phyloP scores from a whole-genome alignment of 2,113 vertebrate genomes.

The Scomber colias region DNA sequence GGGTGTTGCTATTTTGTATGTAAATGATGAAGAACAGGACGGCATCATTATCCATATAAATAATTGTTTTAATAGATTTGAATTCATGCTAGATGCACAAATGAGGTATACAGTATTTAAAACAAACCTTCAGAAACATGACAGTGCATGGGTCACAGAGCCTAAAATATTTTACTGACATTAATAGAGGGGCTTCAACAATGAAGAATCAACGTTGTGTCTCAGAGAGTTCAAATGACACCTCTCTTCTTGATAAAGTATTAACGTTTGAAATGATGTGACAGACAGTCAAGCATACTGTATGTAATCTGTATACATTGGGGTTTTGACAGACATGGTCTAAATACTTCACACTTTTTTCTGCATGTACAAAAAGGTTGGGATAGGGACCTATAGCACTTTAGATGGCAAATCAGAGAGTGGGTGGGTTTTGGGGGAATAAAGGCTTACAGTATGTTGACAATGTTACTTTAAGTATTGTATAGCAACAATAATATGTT shows the following conservation, averaged over 20 bases:
- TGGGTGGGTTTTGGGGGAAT: not conserved
- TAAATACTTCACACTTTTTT: constrained; percentile 38
- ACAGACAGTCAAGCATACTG: constrained; percentile 16
- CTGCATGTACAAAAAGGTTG: constrained; percentile 42
- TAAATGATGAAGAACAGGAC: not conserved
- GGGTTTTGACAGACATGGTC: constrained; percentile 27
- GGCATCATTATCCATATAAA: not conserved
- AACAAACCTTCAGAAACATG: constrained; percentile 6
- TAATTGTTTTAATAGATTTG: constrained; percentile 3
- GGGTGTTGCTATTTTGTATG: constrained; percentile 42
- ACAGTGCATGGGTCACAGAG: constrained; percentile 16
- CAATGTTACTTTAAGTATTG: constrained; percentile 31
- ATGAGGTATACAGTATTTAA: constrained; percentile 9
- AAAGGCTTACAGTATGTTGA: constrained; percentile 12
- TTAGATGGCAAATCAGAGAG: constrained; percentile 13
- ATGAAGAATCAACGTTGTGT: constrained; percentile 6
- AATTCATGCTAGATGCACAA: constrained; percentile 3
- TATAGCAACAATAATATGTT: constrained; percentile 11
- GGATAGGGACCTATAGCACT: constrained; percentile 18
- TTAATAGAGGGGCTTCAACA: constrained; percentile 12
- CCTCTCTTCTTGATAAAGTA: not conserved
- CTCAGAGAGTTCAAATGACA: constrained; percentile 16
- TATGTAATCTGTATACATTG: constrained; percentile 28
- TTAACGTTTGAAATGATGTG: not conserved
- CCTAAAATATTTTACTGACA: not conserved